These are phyloP conservation scores for Hydrolagus colliei DNA, from an alignment of 2,797 vertebrate genomes.

Conservation along the genomic window DNA sequence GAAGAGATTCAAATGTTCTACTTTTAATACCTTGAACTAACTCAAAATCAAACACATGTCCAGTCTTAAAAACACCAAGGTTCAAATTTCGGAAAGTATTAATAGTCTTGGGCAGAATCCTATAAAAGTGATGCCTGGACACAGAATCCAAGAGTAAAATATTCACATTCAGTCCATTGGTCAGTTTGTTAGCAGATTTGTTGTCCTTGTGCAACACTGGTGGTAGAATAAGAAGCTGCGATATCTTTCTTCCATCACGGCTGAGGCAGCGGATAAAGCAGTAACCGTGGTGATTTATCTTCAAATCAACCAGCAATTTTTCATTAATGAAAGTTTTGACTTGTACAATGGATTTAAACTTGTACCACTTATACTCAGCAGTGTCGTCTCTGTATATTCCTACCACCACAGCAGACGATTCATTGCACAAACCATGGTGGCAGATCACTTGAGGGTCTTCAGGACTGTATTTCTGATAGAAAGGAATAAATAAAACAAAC, in stretches of 20 bases:
- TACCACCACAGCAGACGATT: conserved; percentile 16
- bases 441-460: conserved; percentile 32
- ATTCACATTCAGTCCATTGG: conserved; percentile 36
- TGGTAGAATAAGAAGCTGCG: conserved; percentile 39
- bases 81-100: conserved; percentile 35
- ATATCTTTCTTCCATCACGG: conserved; percentile 20
- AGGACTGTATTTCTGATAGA: conserved; percentile 30
- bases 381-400: conserved; percentile 32
- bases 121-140: conserved; percentile 40
- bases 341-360: conserved; percentile 33
- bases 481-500: neutral
- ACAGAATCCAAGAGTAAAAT: conserved; percentile 40
- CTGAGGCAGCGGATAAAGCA: conserved; percentile 38
- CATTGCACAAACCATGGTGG: conserved; percentile 34
- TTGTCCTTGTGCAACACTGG: conserved; percentile 13
- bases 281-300: conserved; percentile 36
- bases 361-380: conserved; percentile 34
- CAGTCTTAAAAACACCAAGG: conserved; percentile 34
- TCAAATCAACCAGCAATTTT: conserved; percentile 30
- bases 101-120: conserved; percentile 37
- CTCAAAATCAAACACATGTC: conserved; percentile 39
- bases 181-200: neutral
- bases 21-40: conserved; percentile 39
- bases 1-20: conserved; percentile 38
- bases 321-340: conserved; percentile 17